Evolutionary conservation across 1,140 invertebrate species (phyloP).

Genomic region (Solen grandis): DNA sequence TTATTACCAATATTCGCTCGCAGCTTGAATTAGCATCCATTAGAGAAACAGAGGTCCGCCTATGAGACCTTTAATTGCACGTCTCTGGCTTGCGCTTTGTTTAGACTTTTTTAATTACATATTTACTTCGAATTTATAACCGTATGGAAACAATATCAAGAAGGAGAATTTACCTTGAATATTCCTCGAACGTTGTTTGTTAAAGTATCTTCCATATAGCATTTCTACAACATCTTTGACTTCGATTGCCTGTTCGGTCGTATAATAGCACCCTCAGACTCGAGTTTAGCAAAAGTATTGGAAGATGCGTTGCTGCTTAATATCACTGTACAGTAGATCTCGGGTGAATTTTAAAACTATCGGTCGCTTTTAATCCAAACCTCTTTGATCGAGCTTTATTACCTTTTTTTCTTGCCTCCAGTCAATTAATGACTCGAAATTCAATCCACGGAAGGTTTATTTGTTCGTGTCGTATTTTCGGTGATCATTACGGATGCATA

Average conservation of each 20-base stretch:
- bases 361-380: slow-evolving; percentile 20
- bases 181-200: background rate
- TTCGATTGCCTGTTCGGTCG: no score
- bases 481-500: slow-evolving; percentile 19
- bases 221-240: background rate
- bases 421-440: slow-evolving; percentile 41
- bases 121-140: slow-evolving; percentile 46
- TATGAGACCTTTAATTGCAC: slow-evolving; percentile 34
- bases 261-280: no score
- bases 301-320: no score
- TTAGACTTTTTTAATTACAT: slow-evolving; percentile 42
- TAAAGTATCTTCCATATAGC: background rate
- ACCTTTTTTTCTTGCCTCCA: slow-evolving; percentile 17
- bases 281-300: no score
- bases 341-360: no score
- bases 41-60: slow-evolving; percentile 44
- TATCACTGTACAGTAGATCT: no score
- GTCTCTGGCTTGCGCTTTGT: slow-evolving; percentile 20
- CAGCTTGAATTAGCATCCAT: slow-evolving; percentile 42
- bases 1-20: slow-evolving; percentile 39
- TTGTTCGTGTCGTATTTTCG: slow-evolving; percentile 10
- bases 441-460: slow-evolving; percentile 44
- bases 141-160: slow-evolving; percentile 33
- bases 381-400: slow-evolving; percentile 41
- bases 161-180: slow-evolving; percentile 33